phyloP scores from a whole-genome alignment of 2,797 vertebrate genomes.

The Spinibarbus caldwelli region DNA sequence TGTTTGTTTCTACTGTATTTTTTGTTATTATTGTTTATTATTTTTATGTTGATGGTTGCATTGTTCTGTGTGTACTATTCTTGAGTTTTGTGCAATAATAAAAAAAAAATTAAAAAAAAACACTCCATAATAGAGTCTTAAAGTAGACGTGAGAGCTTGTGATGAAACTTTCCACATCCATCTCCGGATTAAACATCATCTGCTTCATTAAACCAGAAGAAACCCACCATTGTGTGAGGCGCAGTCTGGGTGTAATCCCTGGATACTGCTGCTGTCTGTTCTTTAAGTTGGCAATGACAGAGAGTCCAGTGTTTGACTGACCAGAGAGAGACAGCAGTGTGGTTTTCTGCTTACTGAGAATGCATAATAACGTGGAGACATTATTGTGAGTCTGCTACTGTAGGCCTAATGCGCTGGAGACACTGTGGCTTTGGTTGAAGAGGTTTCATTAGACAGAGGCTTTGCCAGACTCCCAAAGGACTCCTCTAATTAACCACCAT shows the following conservation, averaged over 20 bases:
- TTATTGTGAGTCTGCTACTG: conserved; percentile 66
- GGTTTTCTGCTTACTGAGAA: conserved; percentile 57
- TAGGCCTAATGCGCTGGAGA: conserved; percentile 70
- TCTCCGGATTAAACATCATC: conserved; percentile 24
- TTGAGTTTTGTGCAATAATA: too few relatives aligned
- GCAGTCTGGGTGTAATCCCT: conserved; percentile 31
- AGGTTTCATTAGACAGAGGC: conserved; percentile 63
- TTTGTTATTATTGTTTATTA: too few relatives aligned
- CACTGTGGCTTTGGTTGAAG: conserved; percentile 67
- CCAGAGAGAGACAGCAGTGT: conserved; percentile 47
- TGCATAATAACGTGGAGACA: conserved; percentile 69
- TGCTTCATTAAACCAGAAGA: conserved; percentile 35
- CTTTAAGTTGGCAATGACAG: conserved; percentile 67
- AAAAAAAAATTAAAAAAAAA: too few relatives aligned
- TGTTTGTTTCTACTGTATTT: too few relatives aligned
- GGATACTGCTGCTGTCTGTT: conserved; percentile 39
- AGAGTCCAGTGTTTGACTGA: conserved; percentile 55
- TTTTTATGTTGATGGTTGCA: too few relatives aligned
- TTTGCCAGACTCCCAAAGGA: conserved; percentile 68
- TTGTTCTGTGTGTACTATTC: too few relatives aligned
- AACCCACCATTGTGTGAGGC: conserved; percentile 22
- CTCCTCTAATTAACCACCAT: conserved; percentile 75
- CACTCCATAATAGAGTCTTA: too few relatives aligned
- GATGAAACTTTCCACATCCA: conserved; percentile 32
- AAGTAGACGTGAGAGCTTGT: not conserved